These are phyloP conservation scores for Platynereis dumerilii DNA, from an alignment of 2,888 invertebrate genomes.

Conservation along the genomic window DNA sequence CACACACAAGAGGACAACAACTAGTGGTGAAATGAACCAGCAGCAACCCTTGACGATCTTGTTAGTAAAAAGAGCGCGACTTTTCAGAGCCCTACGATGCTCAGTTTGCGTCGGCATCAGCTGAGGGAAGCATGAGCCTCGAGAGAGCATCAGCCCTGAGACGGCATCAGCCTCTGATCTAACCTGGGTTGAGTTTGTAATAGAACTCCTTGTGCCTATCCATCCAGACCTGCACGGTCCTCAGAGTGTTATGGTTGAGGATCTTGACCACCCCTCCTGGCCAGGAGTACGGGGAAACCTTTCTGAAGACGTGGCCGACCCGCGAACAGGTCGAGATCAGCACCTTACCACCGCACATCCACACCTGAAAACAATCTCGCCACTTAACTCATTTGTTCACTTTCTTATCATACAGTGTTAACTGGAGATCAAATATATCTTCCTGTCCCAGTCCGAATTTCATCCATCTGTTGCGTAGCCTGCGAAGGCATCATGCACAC, in stretches of 20 bases:
- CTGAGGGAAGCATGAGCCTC: too few species aligned
- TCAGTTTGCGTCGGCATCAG: too few species aligned
- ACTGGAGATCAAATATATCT: too few species aligned
- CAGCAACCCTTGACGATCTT: too few species aligned
- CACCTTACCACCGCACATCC: constrained; percentile 63
- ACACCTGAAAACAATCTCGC: constrained; percentile 47
- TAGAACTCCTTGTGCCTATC: constrained; percentile 90
- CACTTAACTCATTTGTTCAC: not conserved
- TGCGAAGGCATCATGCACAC: too few species aligned
- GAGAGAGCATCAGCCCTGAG: not conserved
- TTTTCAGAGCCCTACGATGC: too few species aligned
- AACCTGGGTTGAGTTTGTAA: constrained; percentile 63
- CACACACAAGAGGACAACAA: too few species aligned
- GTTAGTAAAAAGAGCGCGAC: too few species aligned
- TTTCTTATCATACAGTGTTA: too few species aligned
- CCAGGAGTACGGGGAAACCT: constrained; percentile 92
- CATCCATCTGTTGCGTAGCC: too few species aligned
- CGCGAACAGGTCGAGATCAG: constrained; percentile 62
- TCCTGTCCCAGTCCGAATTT: too few species aligned
- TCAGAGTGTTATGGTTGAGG: constrained; percentile 91
- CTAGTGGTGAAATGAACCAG: too few species aligned
- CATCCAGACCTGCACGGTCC: constrained; percentile 99
- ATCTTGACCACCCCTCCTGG: constrained; percentile 90
- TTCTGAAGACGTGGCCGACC: constrained; percentile 64
- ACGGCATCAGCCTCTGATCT: not conserved